Evolutionary conservation across 2,797 vertebrate species (phyloP).

Genomic region (Orestias chungarensis): DNA sequence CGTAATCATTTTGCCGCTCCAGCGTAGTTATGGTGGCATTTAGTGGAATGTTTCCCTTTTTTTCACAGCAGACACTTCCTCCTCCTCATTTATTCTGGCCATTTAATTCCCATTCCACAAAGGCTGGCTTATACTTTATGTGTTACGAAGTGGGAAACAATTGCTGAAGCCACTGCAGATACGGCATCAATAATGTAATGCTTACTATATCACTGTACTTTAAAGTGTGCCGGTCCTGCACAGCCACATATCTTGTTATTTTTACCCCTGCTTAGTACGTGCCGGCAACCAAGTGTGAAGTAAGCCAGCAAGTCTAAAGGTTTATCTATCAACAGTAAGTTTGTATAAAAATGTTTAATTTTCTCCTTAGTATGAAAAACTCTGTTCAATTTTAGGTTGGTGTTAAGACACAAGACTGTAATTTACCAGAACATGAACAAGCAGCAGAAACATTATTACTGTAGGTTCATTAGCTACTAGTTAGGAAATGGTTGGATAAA

Average conservation of each 20-base stretch:
- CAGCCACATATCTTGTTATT: conserved; percentile 8
- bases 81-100: not conserved
- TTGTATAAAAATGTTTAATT: not conserved
- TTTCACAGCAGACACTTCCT: not conserved
- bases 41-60: not conserved
- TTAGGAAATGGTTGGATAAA: not conserved
- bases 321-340: not conserved
- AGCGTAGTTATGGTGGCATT: not conserved
- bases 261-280: conserved; percentile 8
- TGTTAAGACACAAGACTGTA: not conserved
- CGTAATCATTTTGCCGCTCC: not conserved
- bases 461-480: not conserved
- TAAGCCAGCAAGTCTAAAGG: not conserved
- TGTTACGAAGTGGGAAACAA: conserved; percentile 40
- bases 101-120: not conserved
- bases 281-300: conserved; percentile 3
- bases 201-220: conserved; percentile 10
- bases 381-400: not conserved
- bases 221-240: conserved; percentile 7
- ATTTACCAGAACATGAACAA: not conserved
- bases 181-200: conserved; percentile 15
- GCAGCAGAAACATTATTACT: too few relatives aligned
- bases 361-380: not conserved
- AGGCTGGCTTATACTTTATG: not conserved
- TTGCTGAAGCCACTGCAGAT: conserved; percentile 13